These are phyloP conservation scores for Coregonus ussuriensis DNA, from an alignment of 2,797 vertebrate species.

Conservation along the genomic window DNA sequence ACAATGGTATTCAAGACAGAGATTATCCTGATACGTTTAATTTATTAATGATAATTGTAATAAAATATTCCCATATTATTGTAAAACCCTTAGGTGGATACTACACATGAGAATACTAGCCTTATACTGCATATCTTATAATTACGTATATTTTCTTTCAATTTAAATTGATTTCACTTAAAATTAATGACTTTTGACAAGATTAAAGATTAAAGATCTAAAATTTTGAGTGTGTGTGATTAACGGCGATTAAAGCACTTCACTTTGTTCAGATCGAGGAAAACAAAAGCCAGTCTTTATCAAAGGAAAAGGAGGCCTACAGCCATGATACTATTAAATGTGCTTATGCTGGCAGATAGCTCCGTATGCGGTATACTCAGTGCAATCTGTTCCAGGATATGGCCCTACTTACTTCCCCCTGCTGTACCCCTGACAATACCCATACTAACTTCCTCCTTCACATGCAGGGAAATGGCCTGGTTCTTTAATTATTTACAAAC, in stretches of 20 bases:
- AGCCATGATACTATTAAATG: slow-evolving; percentile 35
- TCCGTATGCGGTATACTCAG: slow-evolving; percentile 14
- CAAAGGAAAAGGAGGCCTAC: slow-evolving; percentile 32
- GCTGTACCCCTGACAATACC: slow-evolving; percentile 24
- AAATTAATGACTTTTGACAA: background rate
- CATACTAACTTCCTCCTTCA: slow-evolving; percentile 15
- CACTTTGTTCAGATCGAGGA: slow-evolving; percentile 19
- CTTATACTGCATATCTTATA: background rate
- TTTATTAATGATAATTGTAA: background rate
- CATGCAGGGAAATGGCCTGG: slow-evolving; percentile 6
- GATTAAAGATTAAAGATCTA: slow-evolving; percentile 10
- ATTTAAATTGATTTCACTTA: background rate
- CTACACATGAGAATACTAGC: background rate
- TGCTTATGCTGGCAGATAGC: slow-evolving; percentile 43
- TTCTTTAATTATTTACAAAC: slow-evolving; percentile 29
- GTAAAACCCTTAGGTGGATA: slow-evolving; percentile 2
- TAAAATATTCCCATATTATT: background rate
- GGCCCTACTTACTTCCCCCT: slow-evolving; percentile 29
- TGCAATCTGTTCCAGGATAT: slow-evolving; percentile 23
- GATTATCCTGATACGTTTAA: background rate
- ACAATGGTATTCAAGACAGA: background rate
- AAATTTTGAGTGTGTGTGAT: slow-evolving; percentile 15
- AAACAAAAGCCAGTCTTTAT: slow-evolving; percentile 30
- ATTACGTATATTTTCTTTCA: background rate
- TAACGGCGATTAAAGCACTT: slow-evolving; percentile 20